Conservation (phyloP, 2,888 invertebrate genomes). For the Scaptomyza tumidula region DNA sequence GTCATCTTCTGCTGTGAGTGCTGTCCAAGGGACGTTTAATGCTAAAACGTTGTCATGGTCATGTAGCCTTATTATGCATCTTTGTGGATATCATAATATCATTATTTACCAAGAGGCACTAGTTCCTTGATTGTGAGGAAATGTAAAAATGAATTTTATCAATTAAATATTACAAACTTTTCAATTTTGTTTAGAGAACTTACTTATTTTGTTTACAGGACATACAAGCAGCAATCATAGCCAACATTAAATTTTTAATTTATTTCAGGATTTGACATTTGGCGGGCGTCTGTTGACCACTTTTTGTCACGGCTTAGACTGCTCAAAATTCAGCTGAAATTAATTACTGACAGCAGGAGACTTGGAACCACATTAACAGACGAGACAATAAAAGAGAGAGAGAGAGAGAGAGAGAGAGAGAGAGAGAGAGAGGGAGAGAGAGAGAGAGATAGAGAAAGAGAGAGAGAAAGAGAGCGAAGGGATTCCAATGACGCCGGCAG, state of each 20-base stretch:
- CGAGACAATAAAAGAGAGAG: conserved; percentile 12
- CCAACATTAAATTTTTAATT: conserved; percentile 5
- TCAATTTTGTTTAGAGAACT: background rate
- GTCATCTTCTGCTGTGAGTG: too few relatives aligned
- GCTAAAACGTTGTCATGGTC: too few relatives aligned
- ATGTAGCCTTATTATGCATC: too few relatives aligned
- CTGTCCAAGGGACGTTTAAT: too few relatives aligned
- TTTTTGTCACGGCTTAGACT: conserved; percentile 32
- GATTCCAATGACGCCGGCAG: conserved; percentile 28
- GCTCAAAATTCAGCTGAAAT: conserved; percentile 39
- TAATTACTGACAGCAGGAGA: conserved; percentile 43
- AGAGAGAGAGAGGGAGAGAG: background rate
- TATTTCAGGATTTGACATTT: conserved; percentile 35
- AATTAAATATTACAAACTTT: background rate
- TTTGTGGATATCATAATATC: too few relatives aligned
- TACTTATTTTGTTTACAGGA: background rate
- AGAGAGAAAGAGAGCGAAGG: background rate
- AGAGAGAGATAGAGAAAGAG: background rate
- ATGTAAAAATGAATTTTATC: too few relatives aligned
- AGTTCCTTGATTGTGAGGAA: too few relatives aligned
- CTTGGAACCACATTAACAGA: conserved; percentile 32
- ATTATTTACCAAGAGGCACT: too few relatives aligned
- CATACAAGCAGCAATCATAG: background rate
- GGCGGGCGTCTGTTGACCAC: conserved; percentile 35
- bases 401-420: background rate